Percentiles rank a stretch among this genome's conserved stretches.
These are phyloP conservation scores for Dasyprocta punctata DNA, from an alignment of 2,113 vertebrate species.

Conservation along the genomic window DNA sequence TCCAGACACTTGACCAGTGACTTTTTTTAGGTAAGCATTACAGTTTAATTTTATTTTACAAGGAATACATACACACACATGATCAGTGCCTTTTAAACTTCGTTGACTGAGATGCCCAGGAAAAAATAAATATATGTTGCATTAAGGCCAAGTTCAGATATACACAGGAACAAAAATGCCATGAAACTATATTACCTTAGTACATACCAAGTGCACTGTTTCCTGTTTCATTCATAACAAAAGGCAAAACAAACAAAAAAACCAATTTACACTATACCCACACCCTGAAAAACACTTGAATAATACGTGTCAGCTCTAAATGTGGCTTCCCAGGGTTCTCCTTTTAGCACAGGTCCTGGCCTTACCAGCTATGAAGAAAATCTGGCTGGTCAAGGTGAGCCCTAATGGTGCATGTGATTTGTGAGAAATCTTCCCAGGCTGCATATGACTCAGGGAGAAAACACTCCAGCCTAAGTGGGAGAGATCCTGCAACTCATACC, in stretches of 20 bases:
- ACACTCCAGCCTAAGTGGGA: conserved; percentile 34
- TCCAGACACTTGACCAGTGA: not conserved
- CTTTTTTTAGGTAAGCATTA: not conserved
- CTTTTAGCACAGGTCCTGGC: not conserved
- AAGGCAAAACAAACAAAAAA: not conserved
- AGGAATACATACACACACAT: not conserved
- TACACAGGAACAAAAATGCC: not conserved
- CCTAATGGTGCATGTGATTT: not conserved
- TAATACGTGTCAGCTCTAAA: too few relatives aligned
- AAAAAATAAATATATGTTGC: conserved; percentile 16
- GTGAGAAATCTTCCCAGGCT: not conserved
- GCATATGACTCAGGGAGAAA: not conserved
- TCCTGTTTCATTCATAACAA: too few relatives aligned
- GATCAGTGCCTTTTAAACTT: not conserved
- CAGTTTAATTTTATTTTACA: not conserved
- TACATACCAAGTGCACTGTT: not conserved
- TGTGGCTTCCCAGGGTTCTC: not conserved
- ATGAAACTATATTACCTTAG: not conserved
- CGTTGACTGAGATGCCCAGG: not conserved
- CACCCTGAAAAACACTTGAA: not conserved
- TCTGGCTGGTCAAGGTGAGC: conserved; percentile 62
- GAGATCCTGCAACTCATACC: not conserved
- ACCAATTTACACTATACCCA: not conserved
- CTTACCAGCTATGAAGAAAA: conserved; percentile 51
- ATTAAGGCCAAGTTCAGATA: not conserved